Conservation (phyloP, 2,797 vertebrate species). For the Paguma larvata region DNA sequence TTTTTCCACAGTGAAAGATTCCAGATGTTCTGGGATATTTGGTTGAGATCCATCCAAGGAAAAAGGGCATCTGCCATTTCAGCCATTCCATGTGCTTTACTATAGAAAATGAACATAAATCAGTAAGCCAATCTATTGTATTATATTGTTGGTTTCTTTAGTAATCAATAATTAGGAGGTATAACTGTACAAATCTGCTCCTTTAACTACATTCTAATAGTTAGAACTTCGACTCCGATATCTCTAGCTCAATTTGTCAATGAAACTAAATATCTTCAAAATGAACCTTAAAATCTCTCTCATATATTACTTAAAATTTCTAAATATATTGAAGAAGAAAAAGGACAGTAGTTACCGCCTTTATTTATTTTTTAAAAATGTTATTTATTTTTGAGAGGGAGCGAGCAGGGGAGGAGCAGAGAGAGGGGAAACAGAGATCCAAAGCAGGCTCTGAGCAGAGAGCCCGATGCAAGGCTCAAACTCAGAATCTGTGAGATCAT, state of each 20-base stretch:
- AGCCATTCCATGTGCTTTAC: conserved; percentile 49
- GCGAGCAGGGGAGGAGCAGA: too few species aligned
- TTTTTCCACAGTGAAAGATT: conserved; percentile 67
- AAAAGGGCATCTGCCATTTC: conserved; percentile 56
- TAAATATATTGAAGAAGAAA: background rate
- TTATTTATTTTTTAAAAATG: background rate
- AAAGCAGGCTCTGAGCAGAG: too few species aligned
- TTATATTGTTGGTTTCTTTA: background rate
- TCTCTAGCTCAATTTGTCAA: background rate
- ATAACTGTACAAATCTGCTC: background rate
- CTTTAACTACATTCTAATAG: background rate
- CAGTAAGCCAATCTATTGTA: background rate
- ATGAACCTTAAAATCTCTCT: conserved; percentile 39
- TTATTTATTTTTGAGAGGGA: too few species aligned
- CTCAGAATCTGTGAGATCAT: too few species aligned
- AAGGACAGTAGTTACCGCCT: background rate
- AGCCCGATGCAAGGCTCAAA: too few species aligned
- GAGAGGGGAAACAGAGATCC: too few species aligned
- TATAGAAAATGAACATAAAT: conserved; percentile 56
- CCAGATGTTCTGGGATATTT: conserved; percentile 69
- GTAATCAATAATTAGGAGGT: conserved; percentile 29
- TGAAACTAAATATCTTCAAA: conserved; percentile 57
- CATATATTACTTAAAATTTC: conserved; percentile 15
- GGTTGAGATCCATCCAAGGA: conserved; percentile 52
- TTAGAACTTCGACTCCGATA: conserved; percentile 6